Percentiles rank a stretch among this genome's conserved stretches.
Evolutionary conservation across 2,113 vertebrate species (phyloP).

Genomic region (Pseudonaja textilis): DNA sequence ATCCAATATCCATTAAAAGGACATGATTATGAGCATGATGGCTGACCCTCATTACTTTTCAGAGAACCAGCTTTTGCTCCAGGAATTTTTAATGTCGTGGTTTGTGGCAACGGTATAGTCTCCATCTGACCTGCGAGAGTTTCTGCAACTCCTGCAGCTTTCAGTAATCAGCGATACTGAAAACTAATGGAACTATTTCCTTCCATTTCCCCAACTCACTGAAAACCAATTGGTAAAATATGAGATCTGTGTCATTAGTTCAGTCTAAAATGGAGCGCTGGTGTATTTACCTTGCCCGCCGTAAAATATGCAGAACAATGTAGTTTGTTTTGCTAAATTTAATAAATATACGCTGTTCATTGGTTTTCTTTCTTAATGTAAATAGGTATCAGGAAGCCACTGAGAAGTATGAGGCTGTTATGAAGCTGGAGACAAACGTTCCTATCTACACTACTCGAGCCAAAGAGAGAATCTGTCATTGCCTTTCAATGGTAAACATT

Average conservation of each 20-base stretch:
- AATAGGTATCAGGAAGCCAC: slow-evolving; percentile 87
- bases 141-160: not conserved
- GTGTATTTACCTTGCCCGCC: not conserved
- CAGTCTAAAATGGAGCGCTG: not conserved
- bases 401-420: slow-evolving; percentile 85
- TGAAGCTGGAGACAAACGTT: slow-evolving; percentile 87
- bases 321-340: not conserved
- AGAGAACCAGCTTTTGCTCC: not conserved
- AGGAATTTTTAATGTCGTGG: not conserved
- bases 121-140: not conserved
- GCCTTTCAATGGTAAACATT: slow-evolving; percentile 81
- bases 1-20: not conserved
- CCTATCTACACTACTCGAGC: slow-evolving; percentile 78
- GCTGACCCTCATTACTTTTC: not conserved
- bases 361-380: slow-evolving; percentile 21
- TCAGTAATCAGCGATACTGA: not conserved
- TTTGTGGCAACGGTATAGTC: not conserved
- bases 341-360: not conserved
- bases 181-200: not conserved
- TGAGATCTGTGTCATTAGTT: not conserved
- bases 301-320: not conserved
- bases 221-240: not conserved
- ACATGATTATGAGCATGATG: not conserved
- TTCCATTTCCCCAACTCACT: not conserved
- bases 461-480: slow-evolving; percentile 93